These are phyloP conservation scores for Epizoanthus ramosus DNA, from an alignment of 92 coral and sea anemone species.

Conservation along the genomic window DNA sequence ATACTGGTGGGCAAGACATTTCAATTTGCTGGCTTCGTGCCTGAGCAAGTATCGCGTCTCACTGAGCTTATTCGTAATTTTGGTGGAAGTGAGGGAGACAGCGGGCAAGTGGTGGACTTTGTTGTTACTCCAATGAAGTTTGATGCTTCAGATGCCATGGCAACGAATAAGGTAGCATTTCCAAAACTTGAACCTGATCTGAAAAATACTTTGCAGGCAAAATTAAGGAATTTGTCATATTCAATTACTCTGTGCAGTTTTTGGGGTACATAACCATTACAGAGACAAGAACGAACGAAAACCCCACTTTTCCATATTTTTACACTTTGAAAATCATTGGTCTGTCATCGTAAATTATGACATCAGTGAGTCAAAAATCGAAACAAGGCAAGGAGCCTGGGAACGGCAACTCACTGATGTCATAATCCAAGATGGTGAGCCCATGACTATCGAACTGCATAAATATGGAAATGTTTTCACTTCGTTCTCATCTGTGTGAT, in stretches of 20 bases:
- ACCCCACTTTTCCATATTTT: too few species aligned
- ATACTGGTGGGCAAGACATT: constrained; percentile 66
- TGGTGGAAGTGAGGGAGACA: constrained; percentile 67
- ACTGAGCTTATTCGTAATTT: constrained; percentile 60
- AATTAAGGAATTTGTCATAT: too few species aligned
- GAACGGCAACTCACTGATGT: too few species aligned
- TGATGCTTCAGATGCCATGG: constrained; percentile 42
- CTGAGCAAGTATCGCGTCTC: constrained; percentile 66
- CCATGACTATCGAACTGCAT: too few species aligned
- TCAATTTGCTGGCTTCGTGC: constrained; percentile 64
- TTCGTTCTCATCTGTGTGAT: too few species aligned
- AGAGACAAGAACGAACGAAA: not conserved
- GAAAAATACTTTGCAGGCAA: not conserved
- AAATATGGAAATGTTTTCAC: too few species aligned
- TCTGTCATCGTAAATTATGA: not conserved
- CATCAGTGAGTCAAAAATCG: too few species aligned
- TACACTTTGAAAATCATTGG: too few species aligned
- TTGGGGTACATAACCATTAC: too few species aligned
- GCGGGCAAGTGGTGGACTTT: constrained; percentile 68
- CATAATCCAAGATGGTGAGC: too few species aligned
- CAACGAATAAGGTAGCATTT: constrained; percentile 54
- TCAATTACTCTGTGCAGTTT: too few species aligned
- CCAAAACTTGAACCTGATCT: not conserved
- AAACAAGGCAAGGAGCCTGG: not conserved
- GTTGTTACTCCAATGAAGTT: constrained; percentile 84